A percentile compares a stretch with the other conserved stretches of the same genome.
Evolutionary conservation across 1,140 invertebrate genomes (phyloP).

Genomic region (Melanaphis sacchari): DNA sequence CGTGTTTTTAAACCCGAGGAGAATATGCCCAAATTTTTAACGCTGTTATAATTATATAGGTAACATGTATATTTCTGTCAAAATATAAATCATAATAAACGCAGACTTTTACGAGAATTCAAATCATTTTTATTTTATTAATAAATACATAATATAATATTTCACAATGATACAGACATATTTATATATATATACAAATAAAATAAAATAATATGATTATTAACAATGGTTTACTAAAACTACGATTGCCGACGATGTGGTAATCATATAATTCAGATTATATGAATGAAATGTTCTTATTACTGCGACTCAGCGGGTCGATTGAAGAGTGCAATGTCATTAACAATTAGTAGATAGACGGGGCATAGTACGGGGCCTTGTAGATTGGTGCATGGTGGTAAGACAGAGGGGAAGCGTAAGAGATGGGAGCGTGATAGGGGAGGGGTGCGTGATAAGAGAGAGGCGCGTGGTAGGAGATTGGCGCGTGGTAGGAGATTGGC

Average conservation of each 20-base stretch:
- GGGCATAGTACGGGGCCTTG: constrained; percentile 23
- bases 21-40: background rate
- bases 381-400: constrained; percentile 40
- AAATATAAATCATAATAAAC: background rate
- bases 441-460: constrained; percentile 9
- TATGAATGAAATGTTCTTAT: background rate
- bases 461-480: constrained; percentile 19
- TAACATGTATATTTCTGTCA: background rate
- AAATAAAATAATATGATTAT: background rate
- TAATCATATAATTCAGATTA: background rate
- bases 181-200: background rate
- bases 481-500: constrained; percentile 4
- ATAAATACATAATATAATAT: background rate
- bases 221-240: background rate
- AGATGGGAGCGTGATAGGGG: constrained; percentile 37
- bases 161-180: background rate
- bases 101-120: background rate
- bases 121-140: background rate
- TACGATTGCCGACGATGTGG: background rate
- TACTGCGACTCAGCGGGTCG: background rate
- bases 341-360: background rate
- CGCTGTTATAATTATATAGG: background rate
- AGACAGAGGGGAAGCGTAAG: background rate
- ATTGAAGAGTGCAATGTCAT: background rate
- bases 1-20: background rate